phyloP scores from a whole-genome alignment of 2,113 vertebrate species.

The Himantopus leucocephalus region DNA sequence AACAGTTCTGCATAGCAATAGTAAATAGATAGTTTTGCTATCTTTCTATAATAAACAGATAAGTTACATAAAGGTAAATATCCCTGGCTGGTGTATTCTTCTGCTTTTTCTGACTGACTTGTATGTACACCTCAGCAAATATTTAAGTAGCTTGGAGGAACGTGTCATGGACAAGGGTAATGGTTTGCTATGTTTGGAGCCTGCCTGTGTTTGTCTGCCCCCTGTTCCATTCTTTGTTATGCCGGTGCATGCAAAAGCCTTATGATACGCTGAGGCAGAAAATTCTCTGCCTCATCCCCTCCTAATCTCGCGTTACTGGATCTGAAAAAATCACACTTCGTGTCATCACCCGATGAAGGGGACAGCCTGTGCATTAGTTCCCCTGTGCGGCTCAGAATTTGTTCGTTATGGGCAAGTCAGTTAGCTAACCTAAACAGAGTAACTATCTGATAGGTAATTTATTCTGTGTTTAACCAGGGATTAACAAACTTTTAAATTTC shows the following conservation, averaged over 20 bases:
- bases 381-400: background rate
- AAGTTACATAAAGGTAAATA: background rate
- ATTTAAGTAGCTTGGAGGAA: background rate
- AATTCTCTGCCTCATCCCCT: background rate
- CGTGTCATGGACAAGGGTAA: background rate
- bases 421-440: background rate
- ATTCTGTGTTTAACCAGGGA: background rate
- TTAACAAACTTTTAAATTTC: background rate
- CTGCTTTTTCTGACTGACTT: background rate
- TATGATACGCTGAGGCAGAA: background rate
- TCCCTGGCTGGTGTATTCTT: background rate
- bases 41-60: background rate
- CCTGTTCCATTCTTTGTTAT: background rate
- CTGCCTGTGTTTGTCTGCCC: background rate
- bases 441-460: background rate
- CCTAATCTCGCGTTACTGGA: background rate
- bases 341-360: background rate
- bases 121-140: background rate
- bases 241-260: background rate
- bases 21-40: background rate
- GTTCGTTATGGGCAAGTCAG: background rate
- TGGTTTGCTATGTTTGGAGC: background rate
- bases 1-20: background rate
- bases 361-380: background rate
- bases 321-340: background rate